Percentiles rank a stretch among this genome's conserved stretches.
Evolutionary conservation across 2,113 vertebrate genomes (phyloP).

Genomic region (Lagopus muta): DNA sequence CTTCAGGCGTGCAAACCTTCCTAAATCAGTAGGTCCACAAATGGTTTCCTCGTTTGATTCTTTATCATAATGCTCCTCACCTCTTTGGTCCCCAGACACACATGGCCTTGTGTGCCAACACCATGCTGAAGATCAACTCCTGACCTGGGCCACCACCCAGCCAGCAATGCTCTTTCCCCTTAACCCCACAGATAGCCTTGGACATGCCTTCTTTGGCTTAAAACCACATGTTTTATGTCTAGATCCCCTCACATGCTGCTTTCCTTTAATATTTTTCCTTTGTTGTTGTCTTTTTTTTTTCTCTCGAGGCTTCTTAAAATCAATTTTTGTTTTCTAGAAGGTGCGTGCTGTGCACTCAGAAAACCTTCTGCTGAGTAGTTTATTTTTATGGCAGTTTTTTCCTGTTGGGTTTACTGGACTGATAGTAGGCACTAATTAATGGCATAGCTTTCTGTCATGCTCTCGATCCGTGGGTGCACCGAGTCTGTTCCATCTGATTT

Average conservation of each 20-base stretch:
- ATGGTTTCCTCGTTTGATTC: not conserved
- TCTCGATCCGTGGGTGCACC: not conserved
- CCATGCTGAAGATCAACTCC: not conserved
- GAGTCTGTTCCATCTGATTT: constrained; percentile 8
- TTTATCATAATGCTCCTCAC: not conserved
- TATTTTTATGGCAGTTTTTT: not conserved
- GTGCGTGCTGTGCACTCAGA: too few relatives aligned
- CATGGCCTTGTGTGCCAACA: not conserved
- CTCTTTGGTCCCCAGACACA: not conserved
- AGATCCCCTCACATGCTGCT: not conserved
- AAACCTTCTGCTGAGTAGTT: not conserved
- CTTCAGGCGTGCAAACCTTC: not conserved
- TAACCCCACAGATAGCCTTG: not conserved
- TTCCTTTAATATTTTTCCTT: not conserved
- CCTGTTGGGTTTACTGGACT: not conserved
- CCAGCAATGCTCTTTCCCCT: not conserved
- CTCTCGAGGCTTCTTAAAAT: not conserved
- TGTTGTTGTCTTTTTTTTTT: not conserved
- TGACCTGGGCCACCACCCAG: not conserved
- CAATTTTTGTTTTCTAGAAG: not conserved
- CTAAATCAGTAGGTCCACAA: not conserved
- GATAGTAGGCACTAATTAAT: not conserved
- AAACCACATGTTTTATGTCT: not conserved
- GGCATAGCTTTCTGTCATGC: not conserved
- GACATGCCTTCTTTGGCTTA: not conserved